Percentiles rank a stretch among this genome's conserved stretches.
Evolutionary conservation across 2,113 vertebrate genomes (phyloP).

Genomic region (Nestor notabilis): DNA sequence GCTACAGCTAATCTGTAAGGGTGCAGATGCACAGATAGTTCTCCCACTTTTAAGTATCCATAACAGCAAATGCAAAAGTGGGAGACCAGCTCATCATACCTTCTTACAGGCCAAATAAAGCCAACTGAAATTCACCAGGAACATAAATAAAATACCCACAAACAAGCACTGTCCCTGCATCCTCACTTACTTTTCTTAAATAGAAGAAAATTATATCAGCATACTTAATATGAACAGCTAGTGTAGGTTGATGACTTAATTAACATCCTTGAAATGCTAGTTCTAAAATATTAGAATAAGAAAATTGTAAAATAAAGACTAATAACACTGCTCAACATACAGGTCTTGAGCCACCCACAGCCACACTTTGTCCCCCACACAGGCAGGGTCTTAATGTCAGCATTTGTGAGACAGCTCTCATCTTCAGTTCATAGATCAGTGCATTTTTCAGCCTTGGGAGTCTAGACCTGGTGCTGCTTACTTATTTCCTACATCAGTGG

Average conservation of each 20-base stretch:
- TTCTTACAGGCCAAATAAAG: background rate
- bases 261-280: background rate
- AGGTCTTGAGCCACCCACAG: background rate
- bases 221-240: background rate
- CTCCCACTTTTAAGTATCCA: background rate
- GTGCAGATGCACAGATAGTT: background rate
- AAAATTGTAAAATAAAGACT: background rate
- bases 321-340: background rate
- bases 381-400: background rate
- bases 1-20: background rate
- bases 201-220: background rate
- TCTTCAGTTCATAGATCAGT: background rate
- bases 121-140: background rate
- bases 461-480: background rate
- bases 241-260: background rate
- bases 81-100: background rate
- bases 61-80: background rate
- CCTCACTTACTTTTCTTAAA: background rate
- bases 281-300: background rate
- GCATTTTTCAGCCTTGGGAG: background rate
- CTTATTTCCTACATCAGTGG: background rate
- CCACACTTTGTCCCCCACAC: background rate
- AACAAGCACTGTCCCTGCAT: background rate
- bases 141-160: background rate
- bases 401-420: background rate